A percentile compares a stretch with the other conserved stretches of the same genome.
Conservation (phyloP, 2,888 invertebrate species). For the Trichopria drosophilae region DNA sequence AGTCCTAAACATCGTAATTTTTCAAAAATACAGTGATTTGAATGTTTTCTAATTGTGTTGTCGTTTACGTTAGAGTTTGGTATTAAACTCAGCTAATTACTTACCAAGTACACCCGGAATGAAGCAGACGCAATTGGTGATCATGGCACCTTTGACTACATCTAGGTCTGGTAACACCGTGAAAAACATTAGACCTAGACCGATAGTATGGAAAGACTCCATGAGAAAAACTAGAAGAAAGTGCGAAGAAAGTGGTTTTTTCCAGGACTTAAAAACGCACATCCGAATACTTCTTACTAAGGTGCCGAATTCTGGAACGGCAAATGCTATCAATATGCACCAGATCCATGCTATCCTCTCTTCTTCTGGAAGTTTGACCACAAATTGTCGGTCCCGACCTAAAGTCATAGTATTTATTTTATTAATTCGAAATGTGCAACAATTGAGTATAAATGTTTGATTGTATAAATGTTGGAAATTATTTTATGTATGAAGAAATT, state of each 20-base stretch:
- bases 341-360: conserved; percentile 93
- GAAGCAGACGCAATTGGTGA: conserved; percentile 93
- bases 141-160: conserved; percentile 92
- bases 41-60: too few species aligned
- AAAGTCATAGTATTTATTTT: conserved; percentile 52
- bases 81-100: too few species aligned
- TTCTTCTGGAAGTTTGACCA: conserved; percentile 78
- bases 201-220: conserved; percentile 87
- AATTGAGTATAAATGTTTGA: neutral
- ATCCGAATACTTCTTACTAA: conserved; percentile 83
- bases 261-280: conserved; percentile 88
- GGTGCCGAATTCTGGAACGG: conserved; percentile 86
- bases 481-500: too few species aligned
- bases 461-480: neutral
- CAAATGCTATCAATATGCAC: conserved; percentile 84
- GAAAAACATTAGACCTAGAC: conserved; percentile 84
- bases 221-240: conserved; percentile 75
- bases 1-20: too few species aligned
- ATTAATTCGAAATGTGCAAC: too few species aligned
- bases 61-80: too few species aligned
- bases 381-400: conserved; percentile 86
- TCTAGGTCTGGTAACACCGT: conserved; percentile 89
- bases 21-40: too few species aligned
- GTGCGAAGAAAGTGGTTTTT: conserved; percentile 69
- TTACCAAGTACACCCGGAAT: conserved; percentile 76